Evolutionary conservation across 1,140 invertebrate species (phyloP).

Genomic region (Magallana angulata): DNA sequence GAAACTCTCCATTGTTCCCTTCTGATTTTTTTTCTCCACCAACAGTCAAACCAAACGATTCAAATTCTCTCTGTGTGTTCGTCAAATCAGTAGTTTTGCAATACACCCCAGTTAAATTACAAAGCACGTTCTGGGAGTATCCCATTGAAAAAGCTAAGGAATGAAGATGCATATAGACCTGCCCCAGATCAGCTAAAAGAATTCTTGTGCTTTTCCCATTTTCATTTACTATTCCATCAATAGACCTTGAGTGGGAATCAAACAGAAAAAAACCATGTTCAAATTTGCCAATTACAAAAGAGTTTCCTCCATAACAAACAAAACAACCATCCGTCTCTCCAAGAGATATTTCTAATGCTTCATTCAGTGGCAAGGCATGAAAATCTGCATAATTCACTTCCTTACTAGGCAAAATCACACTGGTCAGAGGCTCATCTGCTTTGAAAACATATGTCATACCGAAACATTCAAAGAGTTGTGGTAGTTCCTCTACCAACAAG

Average conservation of each 20-base stretch:
- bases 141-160: not conserved
- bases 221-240: not conserved
- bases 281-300: no score
- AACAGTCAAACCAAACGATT: not conserved
- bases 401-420: no score
- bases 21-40: not conserved
- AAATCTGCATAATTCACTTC: no score
- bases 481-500: no score
- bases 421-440: no score
- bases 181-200: not conserved
- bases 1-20: not conserved
- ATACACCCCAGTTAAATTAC: not conserved
- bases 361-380: no score
- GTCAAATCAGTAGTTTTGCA: not conserved
- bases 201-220: not conserved
- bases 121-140: not conserved
- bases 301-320: no score
- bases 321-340: no score
- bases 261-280: not conserved
- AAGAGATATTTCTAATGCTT: no score
- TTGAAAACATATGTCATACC: no score
- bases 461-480: no score
- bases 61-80: not conserved
- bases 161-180: not conserved
- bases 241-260: not conserved